Base-by-base conservation (phyloP, 2,797 vertebrate genomes). In the Mareca strepera region DNA sequence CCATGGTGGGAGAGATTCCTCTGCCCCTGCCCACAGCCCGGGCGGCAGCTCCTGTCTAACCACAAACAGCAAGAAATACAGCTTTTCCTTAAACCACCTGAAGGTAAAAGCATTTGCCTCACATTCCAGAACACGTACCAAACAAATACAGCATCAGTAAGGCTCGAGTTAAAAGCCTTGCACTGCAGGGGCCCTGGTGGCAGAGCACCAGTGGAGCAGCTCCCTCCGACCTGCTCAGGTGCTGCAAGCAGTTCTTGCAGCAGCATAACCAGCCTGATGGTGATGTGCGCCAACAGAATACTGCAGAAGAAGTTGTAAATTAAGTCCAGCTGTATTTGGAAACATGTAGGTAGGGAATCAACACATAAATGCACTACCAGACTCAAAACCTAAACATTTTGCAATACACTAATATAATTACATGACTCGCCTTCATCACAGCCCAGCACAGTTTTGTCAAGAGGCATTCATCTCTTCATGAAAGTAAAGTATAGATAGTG, bases 251-350 rank as follows among this genome's bases (percentile, higher is more conserved):
- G 18, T 37, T 58, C 70, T 50, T 50, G 48, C 5, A 50, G 23
- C 48, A 50, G 48, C 12, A 13, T 1, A 50, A 22, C 25, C 1
- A 2, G 64, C 58, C 62, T 31, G 66, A 17, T 0, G 0, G 56
- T 8, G 25, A 28, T 58, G 35, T 0, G 0, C 16, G 18, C 9
- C 44, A 2, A 58, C 62, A 31, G 0, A 0, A 31, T 56, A n/a
- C 3, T 1, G 31, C 39, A 23, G 56, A 11, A 35, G 9, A 44
- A 20, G 29, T 0, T 70, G 43, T 18, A 37, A 41, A 63, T 12
- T 14, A 15, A 37, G 58, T 73, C 5, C 73, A 83, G 56, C 41
- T 50, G 56, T 31, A 4, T 41, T 35, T 58, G 60, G 80, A 55
- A 82, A 82, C 12, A 25, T 1, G 0, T 41, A 26, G 2, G 23